Evolutionary conservation across 2,797 vertebrate genomes (phyloP), one percentile per base, ranked within the genome.

Genomic region (Sebastes baramenuke): DNA sequence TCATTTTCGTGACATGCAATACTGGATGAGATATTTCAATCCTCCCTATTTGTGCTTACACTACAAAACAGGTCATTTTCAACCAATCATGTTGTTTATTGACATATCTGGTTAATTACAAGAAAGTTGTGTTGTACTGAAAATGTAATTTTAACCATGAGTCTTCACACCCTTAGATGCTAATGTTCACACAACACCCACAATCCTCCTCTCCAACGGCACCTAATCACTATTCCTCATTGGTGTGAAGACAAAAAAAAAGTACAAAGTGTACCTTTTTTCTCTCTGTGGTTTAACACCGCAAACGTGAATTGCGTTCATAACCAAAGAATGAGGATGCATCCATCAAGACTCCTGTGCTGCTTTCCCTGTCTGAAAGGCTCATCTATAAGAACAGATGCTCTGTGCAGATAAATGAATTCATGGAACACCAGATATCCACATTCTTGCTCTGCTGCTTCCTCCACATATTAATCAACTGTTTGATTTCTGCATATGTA

Each of bases 101-200:
- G 49, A 80, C 25, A 38, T 70, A 22, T 76, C 49, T 59, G 62
- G 12, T 72, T 62, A 32, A 81, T 55, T 55, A 59, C 24, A 60
- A 42, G 46, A 80, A 85, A 69, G 49, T 83, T 80, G 66, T 66
- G 42, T 65, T 83, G 29, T 29, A 18, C 22, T 75, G 62, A 77
- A 84, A 83, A 62, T 83, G 54, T 84, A 65, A 86, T 88, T 87
- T 78, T 82, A 87, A 82, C 76, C 55, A 72, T 34, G 66, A 81
- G 61, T 81, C 64, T 88, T 89, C 88, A 87, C 87, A 87, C 81
- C 55, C 73, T 77, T 54, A 22, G 75, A 83, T 75, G 82, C 76
- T 79, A 90, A 77, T 87, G 75, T 87, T 92, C 83, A 85, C 91
- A 91, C 89, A 78, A 83, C 91, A 77, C 91, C 89, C 88, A 93